Evolutionary conservation across 2,797 vertebrate genomes (phyloP), one percentile per base, ranked within the genome.

Genomic region (Varecia variegata): DNA sequence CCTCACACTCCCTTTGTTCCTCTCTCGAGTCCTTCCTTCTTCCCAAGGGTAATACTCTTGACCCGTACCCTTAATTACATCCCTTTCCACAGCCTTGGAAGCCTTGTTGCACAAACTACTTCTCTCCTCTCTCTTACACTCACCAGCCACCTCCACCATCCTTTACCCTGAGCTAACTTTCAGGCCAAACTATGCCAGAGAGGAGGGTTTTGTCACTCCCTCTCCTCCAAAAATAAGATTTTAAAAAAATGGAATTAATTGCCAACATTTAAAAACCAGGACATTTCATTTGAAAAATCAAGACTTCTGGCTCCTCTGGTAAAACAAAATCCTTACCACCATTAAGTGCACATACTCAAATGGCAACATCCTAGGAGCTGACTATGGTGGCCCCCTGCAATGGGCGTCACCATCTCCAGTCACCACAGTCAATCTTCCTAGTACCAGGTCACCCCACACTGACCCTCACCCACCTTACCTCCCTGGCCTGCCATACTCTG

Each of bases 251-350:
- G 45, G 38, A 94, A 84, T 71, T 58, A 80, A 62, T 10, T 88
- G 74, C 18, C 68, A 94, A 67, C 12, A 93, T 90, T 90, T 77
- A 86, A 77, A 94, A 94, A 65, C 54, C 38, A 77, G 21, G 70
- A 74, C 27, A 90, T 83, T 68, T 70, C 50, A 84, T 35, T 80
- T 71, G 13, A 62, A 93, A 93, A 93, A 71, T 60, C 67, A 93
- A 45, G 58, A 79, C 54, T 80, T 73, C 52, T 86, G 73, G 38
- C 50, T 95, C 30, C 68, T 68, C 84, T 62, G 15, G 35, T 18
- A 94, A 95, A 81, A 71, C 1, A 92, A 76, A 85, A 74, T 65
- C 67, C 84, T 23, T 77, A 50, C 76, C 52, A 62, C 21, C 13
- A 68, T 3, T 14, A 5, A 92, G 13, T 13, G n/a, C 79, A 7